Conservation (phyloP, 2,888 invertebrate species). For the Drosophila incognita region DNA sequence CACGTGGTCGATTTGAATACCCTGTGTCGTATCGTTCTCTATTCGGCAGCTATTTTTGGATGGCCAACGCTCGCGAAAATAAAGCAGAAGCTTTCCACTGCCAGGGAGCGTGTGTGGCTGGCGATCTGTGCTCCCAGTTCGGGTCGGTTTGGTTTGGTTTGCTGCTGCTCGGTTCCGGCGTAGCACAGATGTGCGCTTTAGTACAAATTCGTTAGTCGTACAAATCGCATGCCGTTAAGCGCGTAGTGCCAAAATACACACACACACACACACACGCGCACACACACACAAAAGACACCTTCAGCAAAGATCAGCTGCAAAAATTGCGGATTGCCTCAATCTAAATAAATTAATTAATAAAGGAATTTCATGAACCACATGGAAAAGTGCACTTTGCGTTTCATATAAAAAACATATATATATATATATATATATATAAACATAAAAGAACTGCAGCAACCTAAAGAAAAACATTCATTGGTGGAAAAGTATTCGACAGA, state of each 20-base stretch:
- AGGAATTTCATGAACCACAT: slow-evolving; percentile 45
- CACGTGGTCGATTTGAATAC: slow-evolving; percentile 18
- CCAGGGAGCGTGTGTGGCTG: slow-evolving; percentile 27
- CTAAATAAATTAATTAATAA: slow-evolving; percentile 74
- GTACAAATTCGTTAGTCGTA: slow-evolving; percentile 73
- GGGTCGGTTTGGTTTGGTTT: slow-evolving; percentile 2
- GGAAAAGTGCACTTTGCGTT: slow-evolving; percentile 63
- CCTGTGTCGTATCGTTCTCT: slow-evolving; percentile 31
- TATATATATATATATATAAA: slow-evolving; percentile 8
- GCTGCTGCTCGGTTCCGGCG: slow-evolving; percentile 40
- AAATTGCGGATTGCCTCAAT: slow-evolving; percentile 50
- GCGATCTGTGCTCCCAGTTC: slow-evolving; percentile 13
- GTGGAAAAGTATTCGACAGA: slow-evolving; percentile 32
- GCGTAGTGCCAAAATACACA: slow-evolving; percentile 45
- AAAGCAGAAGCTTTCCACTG: slow-evolving; percentile 35
- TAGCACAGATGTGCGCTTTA: slow-evolving; percentile 64
- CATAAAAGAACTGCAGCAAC: slow-evolving; percentile 21
- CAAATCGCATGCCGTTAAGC: slow-evolving; percentile 66
- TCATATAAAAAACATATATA: slow-evolving; percentile 26
- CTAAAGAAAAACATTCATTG: slow-evolving; percentile 43
- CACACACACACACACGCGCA: slow-evolving; percentile 15
- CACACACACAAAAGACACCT: slow-evolving; percentile 36
- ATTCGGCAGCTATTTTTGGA: slow-evolving; percentile 57
- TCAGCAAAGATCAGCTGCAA: slow-evolving; percentile 49
- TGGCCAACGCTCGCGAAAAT: slow-evolving; percentile 46